A percentile compares a stretch with the other conserved stretches of the same genome.
Evolutionary conservation across 2,888 invertebrate species (phyloP).

Genomic region (Rhabditoides inermis): DNA sequence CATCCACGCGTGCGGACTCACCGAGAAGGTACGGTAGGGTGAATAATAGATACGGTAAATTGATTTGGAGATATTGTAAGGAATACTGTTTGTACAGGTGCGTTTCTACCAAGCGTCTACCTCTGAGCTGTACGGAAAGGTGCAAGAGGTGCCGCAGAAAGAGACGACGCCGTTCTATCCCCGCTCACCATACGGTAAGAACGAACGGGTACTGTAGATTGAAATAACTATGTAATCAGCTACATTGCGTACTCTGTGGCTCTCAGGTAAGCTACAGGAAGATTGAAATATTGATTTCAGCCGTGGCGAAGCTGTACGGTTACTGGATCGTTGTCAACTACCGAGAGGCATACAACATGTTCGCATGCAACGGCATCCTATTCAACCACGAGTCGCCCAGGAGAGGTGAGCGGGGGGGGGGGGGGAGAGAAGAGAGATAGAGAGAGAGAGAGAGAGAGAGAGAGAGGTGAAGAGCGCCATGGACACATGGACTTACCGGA

Average conservation of each 20-base stretch:
- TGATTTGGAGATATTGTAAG: neutral
- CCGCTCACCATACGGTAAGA: constrained; percentile 83
- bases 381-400: constrained; percentile 94
- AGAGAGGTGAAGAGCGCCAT: no score
- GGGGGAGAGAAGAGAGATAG: no score
- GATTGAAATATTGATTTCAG: no score
- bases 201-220: neutral
- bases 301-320: constrained; percentile 87
- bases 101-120: constrained; percentile 89
- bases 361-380: constrained; percentile 86
- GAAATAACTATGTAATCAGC: no score
- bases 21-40: constrained; percentile 61
- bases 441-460: no score
- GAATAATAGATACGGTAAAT: neutral
- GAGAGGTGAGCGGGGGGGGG: constrained; percentile 58
- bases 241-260: no score
- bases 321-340: constrained; percentile 94
- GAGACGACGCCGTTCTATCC: constrained; percentile 94
- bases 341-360: constrained; percentile 86
- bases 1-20: constrained; percentile 76
- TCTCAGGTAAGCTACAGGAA: neutral
- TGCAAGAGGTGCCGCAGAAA: constrained; percentile 80
- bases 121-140: constrained; percentile 87
- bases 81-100: constrained; percentile 10
- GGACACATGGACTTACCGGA: neutral